Percentiles rank a stretch among this genome's conserved stretches.
Conservation (phyloP, 2,113 vertebrate genomes). For the Callocephalon fimbriatum region DNA sequence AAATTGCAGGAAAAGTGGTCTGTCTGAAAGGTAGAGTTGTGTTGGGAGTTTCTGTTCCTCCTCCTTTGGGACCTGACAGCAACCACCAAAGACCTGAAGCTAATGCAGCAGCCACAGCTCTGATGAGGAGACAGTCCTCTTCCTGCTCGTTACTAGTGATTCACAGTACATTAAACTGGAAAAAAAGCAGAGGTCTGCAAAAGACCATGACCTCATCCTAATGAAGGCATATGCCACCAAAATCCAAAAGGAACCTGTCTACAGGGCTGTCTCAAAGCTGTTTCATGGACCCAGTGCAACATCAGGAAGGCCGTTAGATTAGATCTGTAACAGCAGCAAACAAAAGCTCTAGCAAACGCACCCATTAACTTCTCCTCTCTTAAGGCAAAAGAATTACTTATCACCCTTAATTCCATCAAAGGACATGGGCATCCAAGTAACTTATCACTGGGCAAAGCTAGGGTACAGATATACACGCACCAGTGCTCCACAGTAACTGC, state of each 20-base stretch:
- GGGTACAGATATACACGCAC: no score
- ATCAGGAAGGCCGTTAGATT: neutral
- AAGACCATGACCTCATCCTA: neutral
- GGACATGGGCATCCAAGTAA: neutral
- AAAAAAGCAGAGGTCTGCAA: neutral
- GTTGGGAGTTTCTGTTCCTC: neutral
- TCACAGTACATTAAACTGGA: neutral
- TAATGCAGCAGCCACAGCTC: neutral
- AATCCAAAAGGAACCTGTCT: neutral
- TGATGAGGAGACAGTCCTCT: neutral
- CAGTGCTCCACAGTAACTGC: neutral
- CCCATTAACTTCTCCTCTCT: neutral
- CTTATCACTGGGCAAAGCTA: neutral
- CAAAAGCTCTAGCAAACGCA: neutral
- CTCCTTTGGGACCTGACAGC: neutral
- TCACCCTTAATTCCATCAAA: neutral
- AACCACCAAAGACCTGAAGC: neutral
- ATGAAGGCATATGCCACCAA: neutral
- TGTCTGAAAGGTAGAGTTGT: neutral
- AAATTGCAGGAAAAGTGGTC: neutral
- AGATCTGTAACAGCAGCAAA: neutral
- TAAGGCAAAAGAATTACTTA: neutral
- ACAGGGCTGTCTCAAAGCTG: neutral
- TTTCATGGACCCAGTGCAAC: neutral
- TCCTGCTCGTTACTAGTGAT: neutral